Percentiles rank a stretch among this genome's conserved stretches.
phyloP scores from a whole-genome alignment of 2,888 invertebrate genomes.

The Allolobophora icterica region DNA sequence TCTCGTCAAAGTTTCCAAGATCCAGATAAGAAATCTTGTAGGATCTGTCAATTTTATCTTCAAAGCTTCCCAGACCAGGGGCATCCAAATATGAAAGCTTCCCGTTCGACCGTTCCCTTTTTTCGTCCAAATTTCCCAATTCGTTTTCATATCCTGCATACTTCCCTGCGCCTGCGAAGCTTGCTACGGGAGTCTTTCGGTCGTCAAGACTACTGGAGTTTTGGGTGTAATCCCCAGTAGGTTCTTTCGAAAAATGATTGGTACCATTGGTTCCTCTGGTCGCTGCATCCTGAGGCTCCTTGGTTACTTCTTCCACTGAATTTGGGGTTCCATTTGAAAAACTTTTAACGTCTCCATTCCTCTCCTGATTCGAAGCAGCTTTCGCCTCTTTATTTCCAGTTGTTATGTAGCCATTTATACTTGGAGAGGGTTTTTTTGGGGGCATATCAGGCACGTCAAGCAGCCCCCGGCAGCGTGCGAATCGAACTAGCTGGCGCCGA shows the following conservation, averaged over 20 bases:
- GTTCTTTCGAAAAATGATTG: not conserved
- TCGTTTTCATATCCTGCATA: constrained; percentile 11
- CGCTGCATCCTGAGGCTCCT: not conserved
- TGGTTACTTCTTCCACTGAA: not conserved
- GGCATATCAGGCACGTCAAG: constrained; percentile 40
- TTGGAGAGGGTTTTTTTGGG: constrained; percentile 30
- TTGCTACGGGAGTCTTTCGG: not conserved
- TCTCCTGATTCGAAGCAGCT: not conserved
- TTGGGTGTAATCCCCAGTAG: not conserved
- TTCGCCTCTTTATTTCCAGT: not conserved
- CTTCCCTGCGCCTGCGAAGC: not conserved
- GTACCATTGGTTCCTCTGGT: not conserved
- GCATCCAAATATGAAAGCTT: constrained; percentile 8
- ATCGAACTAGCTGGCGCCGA: constrained; percentile 47
- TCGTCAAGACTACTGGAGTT: not conserved
- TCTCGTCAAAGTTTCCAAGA: constrained; percentile 11
- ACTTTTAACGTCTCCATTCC: not conserved
- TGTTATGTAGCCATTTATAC: not conserved
- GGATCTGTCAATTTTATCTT: not conserved
- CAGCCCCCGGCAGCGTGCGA: constrained; percentile 43
- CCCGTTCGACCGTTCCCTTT: not conserved
- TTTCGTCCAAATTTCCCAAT: not conserved
- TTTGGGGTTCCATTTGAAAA: not conserved
- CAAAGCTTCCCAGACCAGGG: not conserved
- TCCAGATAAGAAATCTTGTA: constrained; percentile 9